Evolutionary conservation across 2,113 vertebrate species (phyloP).

Genomic region (Centropus bengalensis): DNA sequence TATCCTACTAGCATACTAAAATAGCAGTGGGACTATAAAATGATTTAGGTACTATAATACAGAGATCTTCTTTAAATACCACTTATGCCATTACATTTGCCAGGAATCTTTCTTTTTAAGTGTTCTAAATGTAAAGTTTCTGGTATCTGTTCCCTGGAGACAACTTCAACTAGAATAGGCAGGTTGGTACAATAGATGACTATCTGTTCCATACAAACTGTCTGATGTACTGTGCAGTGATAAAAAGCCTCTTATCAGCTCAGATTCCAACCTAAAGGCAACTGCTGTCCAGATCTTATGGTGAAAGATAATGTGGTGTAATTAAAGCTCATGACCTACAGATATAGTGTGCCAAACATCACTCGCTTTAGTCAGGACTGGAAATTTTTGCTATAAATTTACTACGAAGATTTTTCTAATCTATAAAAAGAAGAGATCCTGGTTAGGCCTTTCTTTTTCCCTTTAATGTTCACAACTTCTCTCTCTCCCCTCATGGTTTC

Average conservation of each 20-base stretch:
- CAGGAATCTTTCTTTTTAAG: constrained; percentile 59
- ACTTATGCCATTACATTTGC: constrained; percentile 49
- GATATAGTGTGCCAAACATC: constrained; percentile 17
- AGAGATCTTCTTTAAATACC: constrained; percentile 59
- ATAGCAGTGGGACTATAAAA: constrained; percentile 56
- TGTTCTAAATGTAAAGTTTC: constrained; percentile 62
- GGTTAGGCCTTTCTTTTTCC: neutral
- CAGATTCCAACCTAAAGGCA: constrained; percentile 71
- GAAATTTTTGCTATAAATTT: constrained; percentile 54
- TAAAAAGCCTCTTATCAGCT: constrained; percentile 76
- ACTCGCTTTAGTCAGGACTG: neutral
- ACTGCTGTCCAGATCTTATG: constrained; percentile 70
- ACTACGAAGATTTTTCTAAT: constrained; percentile 24
- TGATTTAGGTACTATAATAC: constrained; percentile 66
- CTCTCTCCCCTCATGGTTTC: accelerated
- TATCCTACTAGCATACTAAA: constrained; percentile 66
- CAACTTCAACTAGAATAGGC: constrained; percentile 50
- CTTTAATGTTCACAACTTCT: neutral
- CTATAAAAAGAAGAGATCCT: neutral
- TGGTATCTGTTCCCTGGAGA: constrained; percentile 69
- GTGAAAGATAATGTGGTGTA: constrained; percentile 67
- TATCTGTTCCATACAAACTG: constrained; percentile 52
- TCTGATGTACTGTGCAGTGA: constrained; percentile 42
- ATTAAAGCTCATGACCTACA: constrained; percentile 50
- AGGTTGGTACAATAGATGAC: constrained; percentile 65